Conservation (phyloP, 1,140 invertebrate species). For the Euura saliciscinereae region DNA sequence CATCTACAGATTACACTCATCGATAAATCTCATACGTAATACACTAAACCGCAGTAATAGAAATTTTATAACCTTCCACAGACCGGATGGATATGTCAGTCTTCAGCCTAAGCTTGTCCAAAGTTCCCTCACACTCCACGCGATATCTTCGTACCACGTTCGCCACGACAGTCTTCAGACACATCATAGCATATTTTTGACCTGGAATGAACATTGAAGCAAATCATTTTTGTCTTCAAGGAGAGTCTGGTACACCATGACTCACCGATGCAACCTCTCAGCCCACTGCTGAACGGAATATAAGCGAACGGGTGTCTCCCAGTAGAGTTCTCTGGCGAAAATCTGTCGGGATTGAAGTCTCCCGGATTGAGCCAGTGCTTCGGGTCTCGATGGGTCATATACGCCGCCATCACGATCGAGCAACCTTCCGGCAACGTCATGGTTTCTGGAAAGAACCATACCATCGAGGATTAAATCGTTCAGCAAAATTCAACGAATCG, state of each 20-base stretch:
- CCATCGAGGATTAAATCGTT: neutral
- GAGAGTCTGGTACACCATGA: neutral
- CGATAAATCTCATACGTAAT: no score
- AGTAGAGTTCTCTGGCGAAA: constrained; percentile 56
- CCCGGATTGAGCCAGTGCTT: constrained; percentile 69
- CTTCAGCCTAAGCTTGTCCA: constrained; percentile 26
- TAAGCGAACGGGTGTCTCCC: constrained; percentile 55
- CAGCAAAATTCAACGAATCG: no score
- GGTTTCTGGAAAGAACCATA: constrained; percentile 17
- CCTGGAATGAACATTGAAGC: constrained; percentile 36
- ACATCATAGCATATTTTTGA: constrained; percentile 59
- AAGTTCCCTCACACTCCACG: constrained; percentile 10
- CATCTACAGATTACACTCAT: no score
- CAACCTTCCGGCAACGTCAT: constrained; percentile 31
- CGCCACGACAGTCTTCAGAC: constrained; percentile 53
- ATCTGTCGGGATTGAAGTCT: constrained; percentile 73
- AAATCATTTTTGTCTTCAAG: neutral
- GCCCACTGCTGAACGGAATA: constrained; percentile 65
- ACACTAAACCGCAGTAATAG: neutral
- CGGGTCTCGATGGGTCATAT: constrained; percentile 61
- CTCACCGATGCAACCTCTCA: constrained; percentile 64
- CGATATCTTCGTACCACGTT: constrained; percentile 42
- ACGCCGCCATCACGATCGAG: constrained; percentile 24
- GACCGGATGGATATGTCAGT: constrained; percentile 33
- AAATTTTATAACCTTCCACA: constrained; percentile 27